Evolutionary conservation across 2,888 invertebrate genomes (phyloP).

Genomic region (Galeruca laticollis): DNA sequence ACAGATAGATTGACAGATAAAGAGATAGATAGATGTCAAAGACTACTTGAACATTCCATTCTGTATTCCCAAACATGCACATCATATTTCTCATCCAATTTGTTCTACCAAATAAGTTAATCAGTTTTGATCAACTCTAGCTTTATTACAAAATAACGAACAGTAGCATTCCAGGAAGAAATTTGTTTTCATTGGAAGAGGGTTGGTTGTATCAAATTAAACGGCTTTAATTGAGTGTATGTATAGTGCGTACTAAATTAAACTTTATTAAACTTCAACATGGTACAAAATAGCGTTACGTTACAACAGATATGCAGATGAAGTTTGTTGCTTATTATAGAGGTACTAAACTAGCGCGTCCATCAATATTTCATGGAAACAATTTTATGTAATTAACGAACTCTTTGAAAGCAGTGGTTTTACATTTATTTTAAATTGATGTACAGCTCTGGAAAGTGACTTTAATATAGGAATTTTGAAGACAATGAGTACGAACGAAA

Average conservation of each 20-base stretch:
- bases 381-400: conserved; percentile 1
- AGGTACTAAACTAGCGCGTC: background rate
- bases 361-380: background rate
- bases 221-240: background rate
- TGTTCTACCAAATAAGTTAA: background rate
- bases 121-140: background rate
- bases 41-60: background rate
- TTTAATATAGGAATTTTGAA: background rate
- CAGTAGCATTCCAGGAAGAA: conserved; percentile 3
- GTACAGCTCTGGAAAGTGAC: background rate
- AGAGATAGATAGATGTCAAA: background rate
- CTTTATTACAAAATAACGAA: background rate
- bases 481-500: background rate
- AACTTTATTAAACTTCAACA: background rate
- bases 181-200: background rate
- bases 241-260: conserved; percentile 4
- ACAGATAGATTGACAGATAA: no score
- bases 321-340: conserved; percentile 4
- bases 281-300: background rate
- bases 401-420: background rate
- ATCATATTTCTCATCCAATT: background rate
- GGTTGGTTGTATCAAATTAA: background rate
- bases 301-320: background rate
- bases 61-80: background rate
- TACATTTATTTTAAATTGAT: background rate